A percentile compares a stretch with the other conserved stretches of the same genome.
These are phyloP conservation scores for Bradypodion pumilum DNA, from an alignment of 2,797 vertebrate genomes.

Conservation along the genomic window DNA sequence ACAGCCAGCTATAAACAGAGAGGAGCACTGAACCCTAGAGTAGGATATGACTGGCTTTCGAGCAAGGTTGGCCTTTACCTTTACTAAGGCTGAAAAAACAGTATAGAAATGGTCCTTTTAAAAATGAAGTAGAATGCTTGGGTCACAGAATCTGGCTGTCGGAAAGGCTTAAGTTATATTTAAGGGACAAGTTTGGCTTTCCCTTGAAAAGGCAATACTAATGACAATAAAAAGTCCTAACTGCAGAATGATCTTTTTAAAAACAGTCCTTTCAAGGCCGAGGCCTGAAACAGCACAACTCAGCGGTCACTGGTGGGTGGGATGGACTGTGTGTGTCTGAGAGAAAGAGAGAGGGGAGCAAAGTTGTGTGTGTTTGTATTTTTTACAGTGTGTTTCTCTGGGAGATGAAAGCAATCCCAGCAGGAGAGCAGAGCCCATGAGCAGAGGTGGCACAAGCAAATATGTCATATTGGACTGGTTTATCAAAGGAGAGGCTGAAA, in stretches of 20 bases:
- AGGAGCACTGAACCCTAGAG: too few relatives aligned
- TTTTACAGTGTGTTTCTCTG: conserved; percentile 24
- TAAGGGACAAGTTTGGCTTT: background rate
- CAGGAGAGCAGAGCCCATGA: conserved; percentile 21
- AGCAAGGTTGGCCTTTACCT: too few relatives aligned
- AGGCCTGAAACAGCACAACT: conserved; percentile 64
- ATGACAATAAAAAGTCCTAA: conserved; percentile 33
- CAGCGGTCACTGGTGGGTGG: conserved; percentile 59
- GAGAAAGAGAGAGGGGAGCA: background rate
- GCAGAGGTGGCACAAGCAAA: conserved; percentile 41
- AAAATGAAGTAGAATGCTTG: background rate
- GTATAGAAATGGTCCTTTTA: background rate
- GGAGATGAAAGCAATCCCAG: conserved; percentile 40
- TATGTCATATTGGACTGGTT: conserved; percentile 58
- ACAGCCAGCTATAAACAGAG: too few relatives aligned
- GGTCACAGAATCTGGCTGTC: too few relatives aligned
- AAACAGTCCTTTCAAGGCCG: conserved; percentile 56
- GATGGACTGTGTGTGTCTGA: conserved; percentile 27
- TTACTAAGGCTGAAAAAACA: too few relatives aligned
- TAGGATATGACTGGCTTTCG: too few relatives aligned
- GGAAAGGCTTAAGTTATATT: too few relatives aligned
- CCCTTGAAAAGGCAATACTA: background rate
- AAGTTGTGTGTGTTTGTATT: conserved; percentile 35
- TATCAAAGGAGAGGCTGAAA: conserved; percentile 60
- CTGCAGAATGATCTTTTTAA: conserved; percentile 53